Evolutionary conservation across 2,797 vertebrate genomes (phyloP).

Genomic region (Chelon auratus): DNA sequence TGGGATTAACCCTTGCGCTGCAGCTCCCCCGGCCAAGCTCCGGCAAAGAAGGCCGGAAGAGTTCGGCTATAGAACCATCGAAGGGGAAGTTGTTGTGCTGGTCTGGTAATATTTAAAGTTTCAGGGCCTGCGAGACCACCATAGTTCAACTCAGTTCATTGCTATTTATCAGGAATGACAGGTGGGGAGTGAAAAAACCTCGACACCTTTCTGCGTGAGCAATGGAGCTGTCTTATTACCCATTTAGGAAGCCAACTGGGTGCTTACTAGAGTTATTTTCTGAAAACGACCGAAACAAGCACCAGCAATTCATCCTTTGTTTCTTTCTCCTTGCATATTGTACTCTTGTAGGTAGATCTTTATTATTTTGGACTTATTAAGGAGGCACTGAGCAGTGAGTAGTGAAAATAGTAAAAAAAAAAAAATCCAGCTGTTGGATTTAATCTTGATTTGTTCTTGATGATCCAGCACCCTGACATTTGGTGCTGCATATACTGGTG

Average conservation of each 20-base stretch:
- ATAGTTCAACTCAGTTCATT: slow-evolving; percentile 56
- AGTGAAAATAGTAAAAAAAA: slow-evolving; percentile 25
- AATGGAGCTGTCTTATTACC: slow-evolving; percentile 73
- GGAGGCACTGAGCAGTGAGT: slow-evolving; percentile 17
- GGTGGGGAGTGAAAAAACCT: slow-evolving; percentile 31
- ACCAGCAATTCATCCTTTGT: slow-evolving; percentile 9
- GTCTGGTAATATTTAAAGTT: slow-evolving; percentile 56
- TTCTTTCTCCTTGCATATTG: slow-evolving; percentile 26
- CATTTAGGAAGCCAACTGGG: slow-evolving; percentile 62
- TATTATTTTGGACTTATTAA: slow-evolving; percentile 19
- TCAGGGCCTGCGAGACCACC: slow-evolving; percentile 42
- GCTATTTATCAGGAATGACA: slow-evolving; percentile 74
- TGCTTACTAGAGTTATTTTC: slow-evolving; percentile 53
- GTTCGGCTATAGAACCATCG: not conserved
- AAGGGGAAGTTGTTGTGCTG: slow-evolving; percentile 26
- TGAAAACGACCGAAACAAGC: slow-evolving; percentile 45
- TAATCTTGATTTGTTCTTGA: slow-evolving; percentile 29
- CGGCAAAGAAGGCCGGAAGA: not conserved
- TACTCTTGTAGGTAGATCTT: slow-evolving; percentile 36
- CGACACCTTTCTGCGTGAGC: slow-evolving; percentile 67
- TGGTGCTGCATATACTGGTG: slow-evolving; percentile 6
- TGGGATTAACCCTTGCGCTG: slow-evolving; percentile 68
- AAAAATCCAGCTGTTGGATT: slow-evolving; percentile 35
- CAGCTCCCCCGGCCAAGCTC: slow-evolving; percentile 40
- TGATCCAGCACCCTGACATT: slow-evolving; percentile 50